Conservation (phyloP, 1,140 invertebrate genomes). For the Chironomus striatipennis region DNA sequence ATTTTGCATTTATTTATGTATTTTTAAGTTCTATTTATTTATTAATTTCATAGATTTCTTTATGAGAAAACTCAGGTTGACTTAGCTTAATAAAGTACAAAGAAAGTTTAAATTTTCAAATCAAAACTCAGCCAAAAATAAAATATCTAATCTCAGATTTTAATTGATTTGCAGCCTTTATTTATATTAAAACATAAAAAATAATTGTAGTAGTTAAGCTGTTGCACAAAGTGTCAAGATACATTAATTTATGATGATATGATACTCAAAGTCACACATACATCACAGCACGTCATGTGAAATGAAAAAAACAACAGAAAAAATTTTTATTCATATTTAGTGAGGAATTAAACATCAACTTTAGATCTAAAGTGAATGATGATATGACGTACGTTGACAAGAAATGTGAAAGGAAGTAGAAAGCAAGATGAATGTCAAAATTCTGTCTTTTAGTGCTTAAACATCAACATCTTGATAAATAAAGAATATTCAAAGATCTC, state of each 20-base stretch:
- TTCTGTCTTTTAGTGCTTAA: too few species aligned
- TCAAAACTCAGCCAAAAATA: too few species aligned
- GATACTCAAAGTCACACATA: conserved; percentile 12
- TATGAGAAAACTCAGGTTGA: too few species aligned
- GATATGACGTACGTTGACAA: not conserved
- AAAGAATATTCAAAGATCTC: too few species aligned
- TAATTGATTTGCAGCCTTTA: too few species aligned
- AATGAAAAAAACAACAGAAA: not conserved
- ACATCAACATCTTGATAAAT: too few species aligned
- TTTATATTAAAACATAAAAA: not conserved
- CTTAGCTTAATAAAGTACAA: too few species aligned
- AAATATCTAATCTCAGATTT: too few species aligned
- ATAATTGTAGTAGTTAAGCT: not conserved
- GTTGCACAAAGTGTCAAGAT: not conserved
- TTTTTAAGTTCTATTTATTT: not conserved
- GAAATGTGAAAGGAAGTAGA: not conserved
- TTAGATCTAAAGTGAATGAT: too few species aligned
- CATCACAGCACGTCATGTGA: not conserved
- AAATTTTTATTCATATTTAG: not conserved
- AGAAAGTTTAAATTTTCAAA: too few species aligned
- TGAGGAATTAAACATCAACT: not conserved
- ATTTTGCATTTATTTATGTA: not conserved
- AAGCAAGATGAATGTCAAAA: too few species aligned
- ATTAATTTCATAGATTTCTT: too few species aligned
- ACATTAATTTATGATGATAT: conserved; percentile 1